These are phyloP conservation scores for Heliconius hermathena DNA, from an alignment of 1,140 invertebrate genomes.

Conservation along the genomic window DNA sequence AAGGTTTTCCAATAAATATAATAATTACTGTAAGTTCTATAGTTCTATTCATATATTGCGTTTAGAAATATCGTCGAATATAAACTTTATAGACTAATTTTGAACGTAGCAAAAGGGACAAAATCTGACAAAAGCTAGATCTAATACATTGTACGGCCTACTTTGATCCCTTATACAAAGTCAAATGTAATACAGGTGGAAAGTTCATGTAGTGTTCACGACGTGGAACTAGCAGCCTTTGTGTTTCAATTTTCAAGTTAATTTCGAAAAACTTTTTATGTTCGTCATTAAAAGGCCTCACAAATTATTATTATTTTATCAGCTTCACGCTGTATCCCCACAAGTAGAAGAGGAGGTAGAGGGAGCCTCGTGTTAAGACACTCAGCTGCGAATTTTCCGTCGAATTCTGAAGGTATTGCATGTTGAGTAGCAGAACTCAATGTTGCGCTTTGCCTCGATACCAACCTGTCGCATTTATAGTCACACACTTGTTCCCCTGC, in stretches of 20 bases:
- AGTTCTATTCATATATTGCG: not conserved
- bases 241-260: conserved; percentile 3
- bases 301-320: not conserved
- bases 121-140: conserved; percentile 27
- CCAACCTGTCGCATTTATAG: too few relatives aligned
- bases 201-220: conserved; percentile 22
- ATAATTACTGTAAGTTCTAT: not conserved
- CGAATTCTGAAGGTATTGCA: too few relatives aligned
- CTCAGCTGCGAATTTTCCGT: too few relatives aligned
- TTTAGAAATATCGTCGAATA: not conserved
- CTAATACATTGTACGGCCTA: conserved; percentile 27
- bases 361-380: too few relatives aligned
- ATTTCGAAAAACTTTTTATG: conserved; percentile 4
- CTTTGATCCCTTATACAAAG: conserved; percentile 23
- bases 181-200: conserved; percentile 23
- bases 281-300: conserved; percentile 1
- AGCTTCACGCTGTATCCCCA: too few relatives aligned
- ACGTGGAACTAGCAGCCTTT: conserved; percentile 16
- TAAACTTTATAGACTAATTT: conserved; percentile 10
- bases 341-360: too few relatives aligned
- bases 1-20: not conserved
- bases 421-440: too few relatives aligned
- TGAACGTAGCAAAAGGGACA: not conserved
- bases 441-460: too few relatives aligned
- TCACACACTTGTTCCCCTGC: too few relatives aligned